phyloP scores from a whole-genome alignment of 2,888 invertebrate genomes.

The Pterostichus niger region DNA sequence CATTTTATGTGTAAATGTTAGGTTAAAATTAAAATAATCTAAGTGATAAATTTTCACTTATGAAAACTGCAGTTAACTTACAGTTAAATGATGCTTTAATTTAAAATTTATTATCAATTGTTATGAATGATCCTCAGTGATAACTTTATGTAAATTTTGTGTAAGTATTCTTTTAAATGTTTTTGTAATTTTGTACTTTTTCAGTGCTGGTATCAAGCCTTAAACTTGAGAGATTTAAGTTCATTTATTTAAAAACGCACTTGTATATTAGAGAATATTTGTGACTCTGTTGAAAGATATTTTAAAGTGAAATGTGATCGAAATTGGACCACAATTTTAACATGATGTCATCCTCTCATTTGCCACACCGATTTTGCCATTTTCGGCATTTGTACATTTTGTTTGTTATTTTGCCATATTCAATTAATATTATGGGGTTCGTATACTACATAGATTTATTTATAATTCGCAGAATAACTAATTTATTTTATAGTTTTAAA shows the following conservation, averaged over 20 bases:
- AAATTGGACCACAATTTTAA: slow-evolving; percentile 65
- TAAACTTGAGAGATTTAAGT: slow-evolving; percentile 23
- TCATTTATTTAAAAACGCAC: slow-evolving; percentile 24
- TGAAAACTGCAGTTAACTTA: slow-evolving; percentile 36
- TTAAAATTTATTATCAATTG: slow-evolving; percentile 25
- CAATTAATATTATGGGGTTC: slow-evolving; percentile 57
- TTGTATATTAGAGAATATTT: slow-evolving; percentile 57
- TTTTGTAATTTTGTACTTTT: slow-evolving; percentile 39
- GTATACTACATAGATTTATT: slow-evolving; percentile 57
- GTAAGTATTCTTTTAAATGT: slow-evolving; percentile 36
- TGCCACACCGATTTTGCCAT: slow-evolving; percentile 52
- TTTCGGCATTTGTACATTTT: slow-evolving; percentile 57
- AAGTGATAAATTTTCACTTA: slow-evolving; percentile 47
- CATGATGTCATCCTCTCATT: slow-evolving; percentile 41
- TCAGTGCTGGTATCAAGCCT: slow-evolving; percentile 46
- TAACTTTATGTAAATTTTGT: slow-evolving; percentile 43
- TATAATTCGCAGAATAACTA: slow-evolving; percentile 38
- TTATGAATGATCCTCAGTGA: slow-evolving; percentile 39
- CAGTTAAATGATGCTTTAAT: slow-evolving; percentile 33
- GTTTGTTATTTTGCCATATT: slow-evolving; percentile 65
- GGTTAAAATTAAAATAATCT: slow-evolving; percentile 9
- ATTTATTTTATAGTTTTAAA: slow-evolving; percentile 35
- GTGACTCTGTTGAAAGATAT: slow-evolving; percentile 58
- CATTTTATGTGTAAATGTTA: slow-evolving; percentile 44
- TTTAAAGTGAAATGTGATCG: slow-evolving; percentile 62